Conservation (phyloP, 2,797 vertebrate species). For the Spinibarbus caldwelli region DNA sequence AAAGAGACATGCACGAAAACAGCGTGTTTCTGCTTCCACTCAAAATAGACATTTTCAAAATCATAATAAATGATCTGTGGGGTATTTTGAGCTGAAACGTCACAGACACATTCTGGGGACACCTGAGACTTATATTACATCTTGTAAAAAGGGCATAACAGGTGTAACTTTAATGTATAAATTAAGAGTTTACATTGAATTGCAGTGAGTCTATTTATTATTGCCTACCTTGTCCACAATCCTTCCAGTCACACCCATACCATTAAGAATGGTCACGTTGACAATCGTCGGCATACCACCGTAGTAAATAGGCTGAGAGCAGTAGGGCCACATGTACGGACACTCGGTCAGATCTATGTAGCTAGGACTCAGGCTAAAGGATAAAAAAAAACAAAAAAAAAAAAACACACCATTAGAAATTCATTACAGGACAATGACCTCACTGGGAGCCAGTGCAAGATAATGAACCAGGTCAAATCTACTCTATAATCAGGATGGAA, state of each 20-base stretch:
- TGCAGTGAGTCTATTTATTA: not conserved
- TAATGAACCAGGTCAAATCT: constrained; percentile 4
- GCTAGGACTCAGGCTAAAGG: constrained; percentile 91
- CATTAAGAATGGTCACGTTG: constrained; percentile 97
- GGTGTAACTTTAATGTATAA: too few relatives aligned
- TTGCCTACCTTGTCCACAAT: constrained; percentile 92
- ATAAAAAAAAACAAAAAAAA: too few relatives aligned
- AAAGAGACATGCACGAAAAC: too few relatives aligned
- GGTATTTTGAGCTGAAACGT: too few relatives aligned
- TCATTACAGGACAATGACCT: not conserved
- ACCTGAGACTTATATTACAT: too few relatives aligned
- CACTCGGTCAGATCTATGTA: constrained; percentile 97
- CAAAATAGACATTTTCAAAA: too few relatives aligned
- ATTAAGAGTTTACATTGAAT: too few relatives aligned
- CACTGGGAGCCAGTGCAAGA: constrained; percentile 1
- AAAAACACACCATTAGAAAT: constrained; percentile 38
- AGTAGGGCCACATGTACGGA: constrained; percentile 99
- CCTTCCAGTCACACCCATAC: constrained; percentile 97
- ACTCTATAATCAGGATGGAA: not conserved
- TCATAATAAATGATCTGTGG: too few relatives aligned
- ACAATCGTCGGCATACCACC: constrained; percentile 98
- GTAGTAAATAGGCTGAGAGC: constrained; percentile 98
- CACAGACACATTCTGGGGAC: too few relatives aligned
- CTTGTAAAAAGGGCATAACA: too few relatives aligned
- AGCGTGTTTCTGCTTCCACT: too few relatives aligned